These are phyloP conservation scores for Potamilus streckersoni DNA, from an alignment of 1,140 invertebrate species.

Conservation along the genomic window DNA sequence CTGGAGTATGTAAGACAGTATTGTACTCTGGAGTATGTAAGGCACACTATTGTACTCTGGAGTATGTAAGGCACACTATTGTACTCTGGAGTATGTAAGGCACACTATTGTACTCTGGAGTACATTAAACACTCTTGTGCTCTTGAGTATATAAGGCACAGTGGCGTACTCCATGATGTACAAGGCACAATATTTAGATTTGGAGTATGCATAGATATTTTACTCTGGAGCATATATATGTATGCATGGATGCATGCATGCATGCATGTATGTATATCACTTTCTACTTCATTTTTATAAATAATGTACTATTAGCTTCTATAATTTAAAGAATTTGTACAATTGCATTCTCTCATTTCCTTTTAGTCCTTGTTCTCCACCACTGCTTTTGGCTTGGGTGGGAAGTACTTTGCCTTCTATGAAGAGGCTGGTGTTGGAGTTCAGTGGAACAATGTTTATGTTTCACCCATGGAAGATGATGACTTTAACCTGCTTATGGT, in stretches of 20 bases:
- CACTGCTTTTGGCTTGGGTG: constrained; percentile 82
- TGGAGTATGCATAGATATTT: no score
- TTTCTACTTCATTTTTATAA: neutral
- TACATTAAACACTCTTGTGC: neutral
- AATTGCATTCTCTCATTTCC: constrained; percentile 17
- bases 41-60: neutral
- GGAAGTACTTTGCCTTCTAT: constrained; percentile 76
- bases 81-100: no score
- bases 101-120: no score
- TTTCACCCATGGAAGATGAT: constrained; percentile 77
- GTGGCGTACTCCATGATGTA: neutral
- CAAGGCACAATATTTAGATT: neutral
- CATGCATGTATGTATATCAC: neutral
- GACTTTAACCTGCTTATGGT: constrained; percentile 75
- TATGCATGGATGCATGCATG: neutral
- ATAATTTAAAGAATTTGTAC: neutral
- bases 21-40: neutral
- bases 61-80: no score
- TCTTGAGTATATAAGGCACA: neutral
- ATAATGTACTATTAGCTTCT: neutral
- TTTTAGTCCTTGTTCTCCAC: constrained; percentile 77
- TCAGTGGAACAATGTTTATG: constrained; percentile 80
- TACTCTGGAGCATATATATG: neutral
- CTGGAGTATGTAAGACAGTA: neutral
- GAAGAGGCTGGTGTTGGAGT: constrained; percentile 77